Percentiles rank a stretch among this genome's conserved stretches.
These are phyloP conservation scores for Euura saliciscinereae DNA, from an alignment of 1,140 invertebrate species.

Conservation along the genomic window DNA sequence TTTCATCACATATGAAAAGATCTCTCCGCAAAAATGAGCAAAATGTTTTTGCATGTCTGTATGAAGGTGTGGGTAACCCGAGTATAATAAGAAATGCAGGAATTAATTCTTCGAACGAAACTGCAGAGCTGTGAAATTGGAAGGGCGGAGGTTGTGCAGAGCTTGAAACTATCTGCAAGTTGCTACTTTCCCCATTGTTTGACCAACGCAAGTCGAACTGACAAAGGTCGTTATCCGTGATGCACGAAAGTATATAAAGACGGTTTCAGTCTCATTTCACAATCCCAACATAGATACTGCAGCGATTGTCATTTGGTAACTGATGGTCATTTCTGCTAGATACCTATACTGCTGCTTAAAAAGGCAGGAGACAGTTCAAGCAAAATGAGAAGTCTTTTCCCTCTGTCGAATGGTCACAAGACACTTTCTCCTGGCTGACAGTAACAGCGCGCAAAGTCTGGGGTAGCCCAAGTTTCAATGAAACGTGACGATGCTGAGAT, in stretches of 20 bases:
- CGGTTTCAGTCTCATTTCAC: no score
- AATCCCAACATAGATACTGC: no score
- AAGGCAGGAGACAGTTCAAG: conserved; percentile 48
- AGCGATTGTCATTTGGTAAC: background rate
- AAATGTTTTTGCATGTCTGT: no score
- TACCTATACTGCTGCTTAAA: background rate
- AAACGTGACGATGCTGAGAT: conserved; percentile 40
- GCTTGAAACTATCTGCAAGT: conserved; percentile 16
- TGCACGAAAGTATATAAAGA: background rate
- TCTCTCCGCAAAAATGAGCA: no score
- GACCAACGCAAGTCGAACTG: conserved; percentile 33
- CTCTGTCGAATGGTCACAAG: conserved; percentile 24
- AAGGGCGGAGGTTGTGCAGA: conserved; percentile 35
- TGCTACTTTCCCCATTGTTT: conserved; percentile 57
- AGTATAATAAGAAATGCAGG: background rate
- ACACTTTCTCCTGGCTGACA: background rate
- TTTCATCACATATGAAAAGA: no score
- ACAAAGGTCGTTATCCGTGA: conserved; percentile 28
- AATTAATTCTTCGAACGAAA: background rate
- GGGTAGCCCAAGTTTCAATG: conserved; percentile 36
- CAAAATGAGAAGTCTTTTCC: conserved; percentile 49
- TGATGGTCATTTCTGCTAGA: background rate
- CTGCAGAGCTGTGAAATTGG: conserved; percentile 38
- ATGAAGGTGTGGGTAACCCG: no score
- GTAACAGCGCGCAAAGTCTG: background rate